Evolutionary conservation across 2,888 invertebrate species (phyloP), one percentile per base, ranked within the genome.

Genomic region (Sminthurides aquaticus): DNA sequence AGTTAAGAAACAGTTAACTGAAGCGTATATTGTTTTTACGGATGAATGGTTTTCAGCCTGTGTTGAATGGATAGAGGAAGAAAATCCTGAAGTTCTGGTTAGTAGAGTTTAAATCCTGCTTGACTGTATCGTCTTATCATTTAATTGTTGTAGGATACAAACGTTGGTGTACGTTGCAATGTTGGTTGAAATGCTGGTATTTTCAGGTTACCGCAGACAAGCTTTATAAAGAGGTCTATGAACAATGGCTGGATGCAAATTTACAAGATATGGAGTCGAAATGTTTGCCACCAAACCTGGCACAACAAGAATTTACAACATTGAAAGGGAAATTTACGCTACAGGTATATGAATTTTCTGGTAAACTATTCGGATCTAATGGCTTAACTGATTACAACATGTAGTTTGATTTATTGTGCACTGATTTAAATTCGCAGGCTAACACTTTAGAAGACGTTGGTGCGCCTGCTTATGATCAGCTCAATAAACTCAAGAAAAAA

Each of bases 231-330:
- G 83, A 83, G 75, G 86, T 84, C 0, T 84, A 81, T 71, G 82
- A 84, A 65, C 88, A 88, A 75, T 88, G 87, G 87, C 77, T 85
- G 56, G 76, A 86, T 2, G 81, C 84, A 71, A 85, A 88, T 76
- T 77, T 88, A 57, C 80, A 84, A 62, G 84, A 86, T 20, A 83
- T 87, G 57, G 83, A 85, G 69, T 82, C 83, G 0, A 83, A 84
- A 0, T 83, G 82, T 57, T 77, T 88, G 52, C 88, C 88, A 0
- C 76, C 76, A 1, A 82, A 84, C 76, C 76, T 88, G 26, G 78
- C 77, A 1, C 75, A 77, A 18, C 78, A 82, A 66, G 78, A 78
- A 52, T 82, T 81, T 72, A 80, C 79, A 0, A 76, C 79, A 1
- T 76, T 87, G 1, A 79, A 78, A 61, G 85, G 84, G 43, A 81